Percentiles rank a stretch among this genome's conserved stretches.
phyloP scores from a whole-genome alignment of 2,113 vertebrate genomes.

The Centropristis striata region DNA sequence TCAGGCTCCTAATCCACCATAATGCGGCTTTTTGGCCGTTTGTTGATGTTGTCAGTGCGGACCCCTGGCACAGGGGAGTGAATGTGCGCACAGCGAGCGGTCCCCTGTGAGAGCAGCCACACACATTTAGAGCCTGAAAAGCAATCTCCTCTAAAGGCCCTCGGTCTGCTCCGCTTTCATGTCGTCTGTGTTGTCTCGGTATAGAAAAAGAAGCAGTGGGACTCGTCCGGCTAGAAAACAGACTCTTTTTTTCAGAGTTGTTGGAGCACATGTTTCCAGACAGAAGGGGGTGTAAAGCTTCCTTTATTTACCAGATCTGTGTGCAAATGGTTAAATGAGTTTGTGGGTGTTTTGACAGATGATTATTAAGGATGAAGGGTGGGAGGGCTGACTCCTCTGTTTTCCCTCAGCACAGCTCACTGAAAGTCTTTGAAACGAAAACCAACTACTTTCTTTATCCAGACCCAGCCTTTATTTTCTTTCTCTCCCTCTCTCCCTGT shows the following conservation, averaged over 20 bases:
- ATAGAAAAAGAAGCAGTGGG: constrained; percentile 88
- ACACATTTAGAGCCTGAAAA: constrained; percentile 90
- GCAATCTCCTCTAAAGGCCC: constrained; percentile 91
- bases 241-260: constrained; percentile 90
- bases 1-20: constrained; percentile 83
- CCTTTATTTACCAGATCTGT: constrained; percentile 85
- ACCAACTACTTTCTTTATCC: constrained; percentile 74
- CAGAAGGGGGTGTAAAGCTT: constrained; percentile 84
- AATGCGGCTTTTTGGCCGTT: constrained; percentile 87
- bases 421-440: constrained; percentile 85
- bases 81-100: constrained; percentile 87
- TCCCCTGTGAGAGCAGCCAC: constrained; percentile 87
- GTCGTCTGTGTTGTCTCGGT: constrained; percentile 83
- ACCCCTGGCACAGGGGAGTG: constrained; percentile 84
- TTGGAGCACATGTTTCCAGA: constrained; percentile 89
- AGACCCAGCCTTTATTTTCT: constrained; percentile 32
- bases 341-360: constrained; percentile 90
- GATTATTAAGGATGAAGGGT: constrained; percentile 86
- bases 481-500: constrained; percentile 18
- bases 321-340: constrained; percentile 89
- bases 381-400: constrained; percentile 82
- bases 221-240: constrained; percentile 87
- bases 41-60: constrained; percentile 91
- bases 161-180: constrained; percentile 90
- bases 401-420: constrained; percentile 70